Evolutionary conservation across 2,888 invertebrate species (phyloP), one percentile per base, ranked within the genome.

Genomic region (Carterocephalus palaemon): DNA sequence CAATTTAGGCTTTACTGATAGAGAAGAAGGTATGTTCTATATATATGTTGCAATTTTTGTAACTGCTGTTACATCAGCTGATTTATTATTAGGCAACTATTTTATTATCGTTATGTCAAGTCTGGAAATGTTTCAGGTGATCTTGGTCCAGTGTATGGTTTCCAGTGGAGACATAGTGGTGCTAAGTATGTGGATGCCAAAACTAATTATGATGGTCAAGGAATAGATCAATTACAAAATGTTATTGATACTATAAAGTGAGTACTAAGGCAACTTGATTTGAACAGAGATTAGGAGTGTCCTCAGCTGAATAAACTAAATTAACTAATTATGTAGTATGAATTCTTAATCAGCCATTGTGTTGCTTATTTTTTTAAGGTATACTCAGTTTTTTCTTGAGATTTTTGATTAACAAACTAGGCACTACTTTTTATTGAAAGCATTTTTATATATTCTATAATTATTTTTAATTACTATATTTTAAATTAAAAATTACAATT

Each of bases 111-210:
- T 8, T 16, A 9, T 16, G 23, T 13, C 16, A 8, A 12, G 10
- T 8, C 6, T 26, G 2, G 2, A 38, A 45, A n/a, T 29, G 33
- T 59, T 53, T 4, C 57, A 92, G 92, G 98, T 46, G 99, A 99
- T 79, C 88, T 99, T 29, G 98, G 98, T 0, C 99, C 99, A 0
- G 92, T 99, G 1, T 99, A 99, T 85, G 99, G 98, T 0, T 99
- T 99, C 68, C 99, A 99, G 72, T 99, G 99, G 99, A 90, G 98
- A 46, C 98, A 99, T 71, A 98, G 93, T 83, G 99, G 99, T 9
- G 98, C 98, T 0, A 84, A 93, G 60, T 99, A 99, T 74, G 81
- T 89, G 33, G 91, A 93, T 57, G 93, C 94, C 87, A 88, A 93
- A 54, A 89, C 92, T 10, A 92, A 98, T 75, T 99, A 99, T 67